These are phyloP conservation scores for Phenacoccus solenopsis DNA, from an alignment of 1,140 invertebrate genomes.

Conservation along the genomic window DNA sequence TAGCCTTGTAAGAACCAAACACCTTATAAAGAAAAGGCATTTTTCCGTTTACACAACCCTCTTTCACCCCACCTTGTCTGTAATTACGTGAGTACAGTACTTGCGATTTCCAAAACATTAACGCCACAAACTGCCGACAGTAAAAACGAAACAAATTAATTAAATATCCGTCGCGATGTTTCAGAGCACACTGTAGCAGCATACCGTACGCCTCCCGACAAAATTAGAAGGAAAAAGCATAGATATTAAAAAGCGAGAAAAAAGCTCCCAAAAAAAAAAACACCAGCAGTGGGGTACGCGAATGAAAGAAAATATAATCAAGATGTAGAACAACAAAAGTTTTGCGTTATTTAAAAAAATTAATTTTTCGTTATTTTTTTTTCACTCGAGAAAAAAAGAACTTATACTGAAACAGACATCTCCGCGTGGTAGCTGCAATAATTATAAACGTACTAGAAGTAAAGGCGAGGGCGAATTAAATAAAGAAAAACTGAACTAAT, in stretches of 20 bases:
- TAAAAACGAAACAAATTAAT: neutral
- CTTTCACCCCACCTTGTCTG: neutral
- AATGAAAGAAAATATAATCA: neutral
- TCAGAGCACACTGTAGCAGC: neutral
- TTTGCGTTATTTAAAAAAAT: no score
- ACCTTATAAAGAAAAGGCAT: no score
- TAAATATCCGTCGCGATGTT: neutral
- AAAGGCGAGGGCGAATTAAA: no score
- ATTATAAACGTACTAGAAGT: no score
- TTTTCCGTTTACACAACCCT: neutral
- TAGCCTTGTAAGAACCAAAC: no score
- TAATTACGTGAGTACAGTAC: neutral
- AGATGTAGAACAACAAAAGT: neutral
- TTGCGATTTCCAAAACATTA: neutral
- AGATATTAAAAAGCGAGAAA: neutral
- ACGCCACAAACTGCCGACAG: neutral
- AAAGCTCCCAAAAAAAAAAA: neutral
- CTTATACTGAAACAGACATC: no score
- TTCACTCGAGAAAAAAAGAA: neutral
- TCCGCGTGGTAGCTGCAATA: no score
- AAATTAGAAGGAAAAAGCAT: neutral
- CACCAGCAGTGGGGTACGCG: neutral
- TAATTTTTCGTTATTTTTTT: neutral
- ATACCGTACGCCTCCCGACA: neutral
- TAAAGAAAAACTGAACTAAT: no score